Percentiles rank a stretch among this genome's conserved stretches.
These are phyloP conservation scores for Thera britannica DNA, from an alignment of 2,888 invertebrate species.

Conservation along the genomic window DNA sequence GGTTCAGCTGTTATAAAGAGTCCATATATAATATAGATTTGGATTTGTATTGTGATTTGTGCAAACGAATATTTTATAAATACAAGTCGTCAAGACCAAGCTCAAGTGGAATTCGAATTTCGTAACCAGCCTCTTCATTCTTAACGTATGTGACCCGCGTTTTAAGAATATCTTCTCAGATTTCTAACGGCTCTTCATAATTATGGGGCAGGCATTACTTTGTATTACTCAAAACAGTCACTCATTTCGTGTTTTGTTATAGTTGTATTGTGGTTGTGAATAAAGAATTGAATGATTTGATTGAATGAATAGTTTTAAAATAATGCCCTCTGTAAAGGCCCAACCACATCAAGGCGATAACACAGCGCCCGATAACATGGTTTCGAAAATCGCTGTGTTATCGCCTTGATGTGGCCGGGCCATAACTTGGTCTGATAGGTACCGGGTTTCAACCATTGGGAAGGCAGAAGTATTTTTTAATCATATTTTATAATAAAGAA, in stretches of 20 bases:
- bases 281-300: neutral
- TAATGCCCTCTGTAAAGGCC: no score
- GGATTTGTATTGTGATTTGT: neutral
- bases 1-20: no score
- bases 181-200: slow-evolving; percentile 67
- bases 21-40: no score
- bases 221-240: slow-evolving; percentile 56
- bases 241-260: slow-evolving; percentile 59
- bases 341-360: no score
- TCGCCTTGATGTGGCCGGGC: no score
- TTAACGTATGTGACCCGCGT: slow-evolving; percentile 24
- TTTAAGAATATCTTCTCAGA: slow-evolving; percentile 51
- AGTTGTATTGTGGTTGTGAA: slow-evolving; percentile 22
- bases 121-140: slow-evolving; percentile 31
- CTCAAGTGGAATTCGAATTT: slow-evolving; percentile 34
- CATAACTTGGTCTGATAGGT: no score
- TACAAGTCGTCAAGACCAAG: slow-evolving; percentile 21
- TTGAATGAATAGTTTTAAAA: no score
- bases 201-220: slow-evolving; percentile 43
- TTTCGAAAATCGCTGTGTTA: no score
- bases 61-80: slow-evolving; percentile 11
- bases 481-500: no score
- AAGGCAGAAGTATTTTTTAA: no score
- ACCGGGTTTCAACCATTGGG: no score
- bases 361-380: no score